These are phyloP conservation scores for Ptilodon capucinus DNA, from an alignment of 2,888 invertebrate species.

Conservation along the genomic window DNA sequence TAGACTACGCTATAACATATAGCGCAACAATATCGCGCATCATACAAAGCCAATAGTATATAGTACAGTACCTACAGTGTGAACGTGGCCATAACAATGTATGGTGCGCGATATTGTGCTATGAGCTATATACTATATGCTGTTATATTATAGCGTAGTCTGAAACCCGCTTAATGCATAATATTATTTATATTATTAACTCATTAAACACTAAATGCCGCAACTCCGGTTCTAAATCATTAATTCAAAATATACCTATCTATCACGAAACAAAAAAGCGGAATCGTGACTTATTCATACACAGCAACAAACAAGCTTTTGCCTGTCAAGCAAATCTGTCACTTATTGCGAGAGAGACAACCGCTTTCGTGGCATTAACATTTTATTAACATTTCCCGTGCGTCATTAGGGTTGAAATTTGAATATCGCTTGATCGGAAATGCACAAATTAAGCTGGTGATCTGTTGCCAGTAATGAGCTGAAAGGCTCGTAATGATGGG, in stretches of 20 bases:
- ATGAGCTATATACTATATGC: too few relatives aligned
- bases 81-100: too few relatives aligned
- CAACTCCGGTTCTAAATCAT: slow-evolving; percentile 33
- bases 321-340: slow-evolving; percentile 81
- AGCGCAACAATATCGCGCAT: too few relatives aligned
- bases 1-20: too few relatives aligned
- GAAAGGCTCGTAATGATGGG: slow-evolving; percentile 77
- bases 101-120: too few relatives aligned
- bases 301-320: slow-evolving; percentile 67
- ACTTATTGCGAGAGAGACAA: slow-evolving; percentile 70
- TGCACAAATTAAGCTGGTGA: slow-evolving; percentile 82
- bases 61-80: too few relatives aligned
- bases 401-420: slow-evolving; percentile 81
- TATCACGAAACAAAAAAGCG: slow-evolving; percentile 56
- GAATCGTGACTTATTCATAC: slow-evolving; percentile 79
- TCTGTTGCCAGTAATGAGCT: slow-evolving; percentile 79
- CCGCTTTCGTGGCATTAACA: slow-evolving; percentile 79
- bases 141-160: too few relatives aligned
- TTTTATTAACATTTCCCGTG: slow-evolving; percentile 81
- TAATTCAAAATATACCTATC: slow-evolving; percentile 43
- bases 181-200: slow-evolving; percentile 5
- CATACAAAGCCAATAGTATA: too few relatives aligned
- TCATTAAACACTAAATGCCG: slow-evolving; percentile 37
- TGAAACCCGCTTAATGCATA: not conserved
- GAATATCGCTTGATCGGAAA: slow-evolving; percentile 82